Evolutionary conservation across 2,888 invertebrate genomes (phyloP), one percentile per base, ranked within the genome.

Genomic region (Hirtodrosophila cameraria): DNA sequence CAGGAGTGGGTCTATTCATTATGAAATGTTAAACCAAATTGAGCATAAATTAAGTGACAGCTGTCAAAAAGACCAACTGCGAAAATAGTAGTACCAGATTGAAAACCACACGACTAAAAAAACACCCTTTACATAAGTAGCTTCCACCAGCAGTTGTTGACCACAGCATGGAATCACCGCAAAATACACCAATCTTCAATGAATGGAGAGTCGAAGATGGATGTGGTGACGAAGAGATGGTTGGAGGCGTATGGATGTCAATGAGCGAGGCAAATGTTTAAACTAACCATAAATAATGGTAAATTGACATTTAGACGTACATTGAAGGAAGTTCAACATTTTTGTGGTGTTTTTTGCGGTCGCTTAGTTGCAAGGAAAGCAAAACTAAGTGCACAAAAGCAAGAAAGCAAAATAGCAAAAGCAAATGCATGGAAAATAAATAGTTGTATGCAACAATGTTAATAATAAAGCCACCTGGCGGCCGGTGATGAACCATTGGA

Each of bases 221-320:
- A 7, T 7, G 41, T 28, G 9, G 18, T 4, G 27, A 12, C 2
- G 8, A 11, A 11, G 20, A 0, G 9, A 3, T 4, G n/a, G 13
- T 15, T 25, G 15, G n/a, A 11, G 30, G 20, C 5, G 27, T 9
- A 9, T 16, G 8, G 36, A 57, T 35, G 54, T 25, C 54, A 54
- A 45, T 50, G 36, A 68, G 64, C 59, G 52, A 11, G 48, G 7
- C 61, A 23, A 61, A 70, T 66, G 60, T 20, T 43, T 45, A 55
- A 49, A 43, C 38, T 30, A 55, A 45, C 66, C 78, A 45, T 70
- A 61, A 64, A 77, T 77, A 73, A 72, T 82, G 60, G 62, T 28
- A 76, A 79, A 80, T 81, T 67, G 62, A 61, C 50, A 58, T 68
- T 67, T 39, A 27, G 63, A 60, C 59, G 55, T 59, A 66, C 39